A percentile compares a stretch with the other conserved stretches of the same genome.
phyloP scores from a whole-genome alignment of 2,888 invertebrate genomes.

The Criorhina ranunculi region DNA sequence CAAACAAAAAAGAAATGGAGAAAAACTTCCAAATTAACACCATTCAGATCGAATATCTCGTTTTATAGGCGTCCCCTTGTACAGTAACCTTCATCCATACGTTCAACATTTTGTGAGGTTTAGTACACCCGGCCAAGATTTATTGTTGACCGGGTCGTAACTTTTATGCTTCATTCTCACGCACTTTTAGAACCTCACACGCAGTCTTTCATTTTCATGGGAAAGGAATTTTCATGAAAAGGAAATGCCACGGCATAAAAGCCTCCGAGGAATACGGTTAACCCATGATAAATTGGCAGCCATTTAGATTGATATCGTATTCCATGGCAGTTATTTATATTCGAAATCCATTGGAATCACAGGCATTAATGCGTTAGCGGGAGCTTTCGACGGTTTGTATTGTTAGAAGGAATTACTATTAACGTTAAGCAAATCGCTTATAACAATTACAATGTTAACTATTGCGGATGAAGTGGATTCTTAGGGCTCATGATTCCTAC shows the following conservation, averaged over 20 bases:
- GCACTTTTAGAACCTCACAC: conserved; percentile 28
- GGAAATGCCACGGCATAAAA: conserved; percentile 22
- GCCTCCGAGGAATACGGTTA: conserved; percentile 26
- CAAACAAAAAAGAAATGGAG: not conserved
- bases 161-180: conserved; percentile 47
- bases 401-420: conserved; percentile 9
- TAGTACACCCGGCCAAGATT: conserved; percentile 25
- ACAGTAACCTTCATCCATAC: conserved; percentile 26
- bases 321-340: conserved; percentile 33
- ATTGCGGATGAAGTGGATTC: conserved; percentile 1
- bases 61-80: conserved; percentile 23
- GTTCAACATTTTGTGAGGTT: conserved; percentile 6
- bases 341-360: conserved; percentile 13
- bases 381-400: not conserved
- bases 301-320: conserved; percentile 50
- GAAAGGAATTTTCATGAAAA: conserved; percentile 22
- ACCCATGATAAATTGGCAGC: conserved; percentile 51
- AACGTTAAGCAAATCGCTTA: conserved; percentile 17
- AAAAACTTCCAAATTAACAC: conserved; percentile 25
- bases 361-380: not conserved
- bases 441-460: conserved; percentile 24
- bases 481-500: not conserved
- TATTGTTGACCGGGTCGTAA: conserved; percentile 45
- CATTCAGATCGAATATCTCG: conserved; percentile 27
- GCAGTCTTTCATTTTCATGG: conserved; percentile 3